A percentile compares a stretch with the other conserved stretches of the same genome.
Conservation (phyloP, 2,113 vertebrate species). For the Plecturocebus donacophilus region DNA sequence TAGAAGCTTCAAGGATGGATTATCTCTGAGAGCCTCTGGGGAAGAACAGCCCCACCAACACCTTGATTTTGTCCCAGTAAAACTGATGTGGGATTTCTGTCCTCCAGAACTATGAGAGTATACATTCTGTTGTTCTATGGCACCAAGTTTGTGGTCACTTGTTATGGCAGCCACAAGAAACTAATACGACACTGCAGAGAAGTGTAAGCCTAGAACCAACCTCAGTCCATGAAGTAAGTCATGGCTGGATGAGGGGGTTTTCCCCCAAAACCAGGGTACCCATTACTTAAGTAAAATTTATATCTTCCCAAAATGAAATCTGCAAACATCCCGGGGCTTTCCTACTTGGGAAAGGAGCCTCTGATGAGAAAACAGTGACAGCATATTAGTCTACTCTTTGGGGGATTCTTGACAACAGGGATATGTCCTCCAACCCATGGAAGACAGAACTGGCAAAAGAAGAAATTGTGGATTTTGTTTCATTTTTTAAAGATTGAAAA, state of each 20-base stretch:
- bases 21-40: neutral
- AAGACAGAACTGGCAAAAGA: neutral
- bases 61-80: neutral
- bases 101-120: neutral
- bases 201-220: neutral
- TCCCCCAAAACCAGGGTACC: neutral
- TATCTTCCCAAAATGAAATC: neutral
- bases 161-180: neutral
- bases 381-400: neutral
- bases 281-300: neutral
- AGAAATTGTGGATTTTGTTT: neutral
- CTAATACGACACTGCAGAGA: neutral
- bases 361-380: neutral
- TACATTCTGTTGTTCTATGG: neutral
- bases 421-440: neutral
- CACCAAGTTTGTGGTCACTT: neutral
- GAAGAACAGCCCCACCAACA: neutral
- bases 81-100: neutral
- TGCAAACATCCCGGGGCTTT: neutral
- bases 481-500: neutral
- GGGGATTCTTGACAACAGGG: neutral
- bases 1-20: neutral
- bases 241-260: neutral
- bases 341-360: neutral
- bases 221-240: neutral